Base-by-base conservation (phyloP, 2,113 vertebrate genomes). In the Nycticebus coucang region DNA sequence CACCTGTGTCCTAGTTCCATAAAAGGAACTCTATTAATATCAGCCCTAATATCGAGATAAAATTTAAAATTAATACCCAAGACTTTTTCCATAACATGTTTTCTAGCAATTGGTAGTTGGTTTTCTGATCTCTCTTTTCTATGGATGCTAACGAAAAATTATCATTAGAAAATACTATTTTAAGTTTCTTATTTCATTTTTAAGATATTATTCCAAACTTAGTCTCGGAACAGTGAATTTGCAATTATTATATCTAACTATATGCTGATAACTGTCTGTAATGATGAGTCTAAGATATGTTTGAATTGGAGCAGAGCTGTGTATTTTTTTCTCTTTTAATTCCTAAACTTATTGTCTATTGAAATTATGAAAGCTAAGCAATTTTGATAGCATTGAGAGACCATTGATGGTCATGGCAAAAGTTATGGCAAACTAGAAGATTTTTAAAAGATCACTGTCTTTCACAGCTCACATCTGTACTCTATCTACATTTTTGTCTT, bases 1-100 rank as follows among this genome's bases (percentile, higher is more conserved):
- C 85, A 92, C 72, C 7, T 68, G 45, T 86, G 80, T 30, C 74
- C 89, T 86, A 85, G 72, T 74, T 94, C 35, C 59, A 53, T n/a
- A 2, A 13, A 92, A 55, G 35, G 15, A 57, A 64, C 2, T 83
- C 84, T 92, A 74, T 74, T 74, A 89, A 85, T 92, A 80, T 69
- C 78, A 78, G 8, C 19, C 62, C 33, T 59, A 90, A 80, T 66
- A 72, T 7, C 21, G 33, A 80, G 53, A 35, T 81, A 50, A 59
- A 69, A 85, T 60, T 14, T 53, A 89, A 94, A 86, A 89, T 62
- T 74, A 92, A 89, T 81, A 37, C 10, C 15, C 55, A 60, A 85
- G 4, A 79, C 28, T 80, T 85, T 92, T 79, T 89, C 69, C 33
- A 81, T 22, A 85, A 79, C 53, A 22, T 7, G 50, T 85, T 86